Conservation (phyloP, 2,888 invertebrate genomes). For the Meteorus colon region DNA sequence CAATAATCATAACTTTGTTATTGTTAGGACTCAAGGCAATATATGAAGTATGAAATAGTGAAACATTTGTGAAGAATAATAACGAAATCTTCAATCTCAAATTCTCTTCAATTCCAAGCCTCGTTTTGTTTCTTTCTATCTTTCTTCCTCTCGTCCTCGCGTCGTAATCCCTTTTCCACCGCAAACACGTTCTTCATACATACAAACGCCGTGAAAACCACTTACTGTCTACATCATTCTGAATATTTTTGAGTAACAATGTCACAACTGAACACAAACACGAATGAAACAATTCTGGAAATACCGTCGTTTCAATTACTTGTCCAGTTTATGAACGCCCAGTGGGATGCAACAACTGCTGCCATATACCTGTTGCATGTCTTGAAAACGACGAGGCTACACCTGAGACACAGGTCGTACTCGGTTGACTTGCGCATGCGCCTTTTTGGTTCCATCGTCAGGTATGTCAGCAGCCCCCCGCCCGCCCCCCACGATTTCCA, state of each 20-base stretch:
- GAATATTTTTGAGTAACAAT: not conserved
- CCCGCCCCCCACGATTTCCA: not conserved
- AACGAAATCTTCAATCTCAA: not conserved
- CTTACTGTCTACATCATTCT: not conserved
- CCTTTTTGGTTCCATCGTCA: conserved; percentile 22
- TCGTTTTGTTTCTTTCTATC: conserved; percentile 45
- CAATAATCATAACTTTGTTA: not conserved
- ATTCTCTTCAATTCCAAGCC: not conserved
- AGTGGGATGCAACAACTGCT: conserved; percentile 26
- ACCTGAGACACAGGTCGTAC: conserved; percentile 38
- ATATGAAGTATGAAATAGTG: not conserved
- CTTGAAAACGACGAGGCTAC: conserved; percentile 42
- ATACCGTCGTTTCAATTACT: conserved; percentile 1
- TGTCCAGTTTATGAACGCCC: not conserved
- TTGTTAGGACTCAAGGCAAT: not conserved
- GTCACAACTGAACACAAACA: not conserved
- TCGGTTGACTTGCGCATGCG: conserved; percentile 56
- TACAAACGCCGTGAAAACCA: not conserved
- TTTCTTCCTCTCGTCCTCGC: conserved; percentile 30
- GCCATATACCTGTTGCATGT: conserved; percentile 55
- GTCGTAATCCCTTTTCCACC: conserved; percentile 42
- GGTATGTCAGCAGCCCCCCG: not conserved
- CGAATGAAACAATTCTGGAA: not conserved
- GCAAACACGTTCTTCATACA: conserved; percentile 45
- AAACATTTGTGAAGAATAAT: not conserved